Conservation (phyloP, 2,113 vertebrate species). For the Proteles cristata region DNA sequence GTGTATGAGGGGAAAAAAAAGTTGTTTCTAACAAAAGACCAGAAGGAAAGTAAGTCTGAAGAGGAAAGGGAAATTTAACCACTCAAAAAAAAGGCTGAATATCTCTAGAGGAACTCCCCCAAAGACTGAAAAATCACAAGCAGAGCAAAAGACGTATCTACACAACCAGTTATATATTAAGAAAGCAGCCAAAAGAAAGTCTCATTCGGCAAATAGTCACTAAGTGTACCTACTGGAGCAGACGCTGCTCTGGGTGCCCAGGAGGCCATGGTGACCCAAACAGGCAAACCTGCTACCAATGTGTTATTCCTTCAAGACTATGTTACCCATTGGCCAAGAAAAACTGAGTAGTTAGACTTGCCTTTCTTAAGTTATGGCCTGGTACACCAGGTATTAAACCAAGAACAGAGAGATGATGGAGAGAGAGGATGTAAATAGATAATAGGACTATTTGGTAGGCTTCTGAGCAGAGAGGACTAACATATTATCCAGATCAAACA, state of each 20-base stretch:
- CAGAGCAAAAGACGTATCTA: constrained; percentile 18
- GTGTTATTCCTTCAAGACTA: constrained; percentile 29
- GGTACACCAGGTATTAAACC: neutral
- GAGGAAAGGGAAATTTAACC: constrained; percentile 60
- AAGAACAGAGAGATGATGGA: neutral
- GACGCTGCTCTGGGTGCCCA: neutral
- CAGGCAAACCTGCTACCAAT: neutral
- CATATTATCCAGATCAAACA: neutral
- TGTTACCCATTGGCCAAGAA: neutral
- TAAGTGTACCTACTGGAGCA: neutral
- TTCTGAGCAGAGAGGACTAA: neutral
- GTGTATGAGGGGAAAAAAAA: neutral
- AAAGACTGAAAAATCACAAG: constrained; percentile 65
- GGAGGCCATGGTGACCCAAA: neutral
- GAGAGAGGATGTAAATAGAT: neutral
- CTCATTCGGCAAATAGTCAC: neutral
- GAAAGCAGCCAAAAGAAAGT: constrained; percentile 56
- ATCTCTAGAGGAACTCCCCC: neutral
- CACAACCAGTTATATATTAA: neutral
- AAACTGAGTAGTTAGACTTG: neutral
- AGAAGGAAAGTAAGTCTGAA: constrained; percentile 34
- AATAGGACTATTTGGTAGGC: neutral
- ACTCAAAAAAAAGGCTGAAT: constrained; percentile 25
- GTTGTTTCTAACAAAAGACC: constrained; percentile 26
- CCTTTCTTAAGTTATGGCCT: neutral